These are phyloP conservation scores for Scaptomyza polygonia DNA, from an alignment of 2,888 invertebrate species.

Conservation along the genomic window DNA sequence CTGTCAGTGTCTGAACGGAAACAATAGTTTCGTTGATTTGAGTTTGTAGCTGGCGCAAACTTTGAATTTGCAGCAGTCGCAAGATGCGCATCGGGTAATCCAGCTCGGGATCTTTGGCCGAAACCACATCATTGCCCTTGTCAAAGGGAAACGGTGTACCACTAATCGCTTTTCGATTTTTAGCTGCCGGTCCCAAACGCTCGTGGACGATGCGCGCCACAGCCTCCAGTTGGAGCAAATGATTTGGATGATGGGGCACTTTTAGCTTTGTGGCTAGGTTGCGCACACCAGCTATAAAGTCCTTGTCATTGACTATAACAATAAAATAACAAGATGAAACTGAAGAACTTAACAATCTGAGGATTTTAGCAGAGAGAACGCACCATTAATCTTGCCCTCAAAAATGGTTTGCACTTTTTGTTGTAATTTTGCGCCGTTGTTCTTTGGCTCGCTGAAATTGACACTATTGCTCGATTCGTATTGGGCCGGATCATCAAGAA, in stretches of 20 bases:
- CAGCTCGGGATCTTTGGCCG: constrained; percentile 87
- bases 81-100: constrained; percentile 91
- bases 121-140: constrained; percentile 86
- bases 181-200: constrained; percentile 86
- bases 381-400: constrained; percentile 92
- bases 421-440: constrained; percentile 75
- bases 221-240: constrained; percentile 90
- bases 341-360: too few species aligned
- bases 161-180: constrained; percentile 67
- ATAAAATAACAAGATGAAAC: background rate
- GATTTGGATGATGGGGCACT: constrained; percentile 92
- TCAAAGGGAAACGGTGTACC: constrained; percentile 90
- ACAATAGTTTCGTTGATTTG: constrained; percentile 97
- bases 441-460: constrained; percentile 86
- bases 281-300: constrained; percentile 93
- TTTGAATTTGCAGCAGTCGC: constrained; percentile 88
- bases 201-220: constrained; percentile 87
- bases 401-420: constrained; percentile 91
- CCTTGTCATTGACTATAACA: constrained; percentile 89
- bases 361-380: constrained; percentile 79
- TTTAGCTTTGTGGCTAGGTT: constrained; percentile 91
- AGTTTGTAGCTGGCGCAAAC: constrained; percentile 89
- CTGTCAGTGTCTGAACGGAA: constrained; percentile 95
- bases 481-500: constrained; percentile 90
- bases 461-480: constrained; percentile 89